Percentiles rank a stretch among this genome's conserved stretches.
Evolutionary conservation across 2,113 vertebrate genomes (phyloP).

Genomic region (Orycteropus afer): DNA sequence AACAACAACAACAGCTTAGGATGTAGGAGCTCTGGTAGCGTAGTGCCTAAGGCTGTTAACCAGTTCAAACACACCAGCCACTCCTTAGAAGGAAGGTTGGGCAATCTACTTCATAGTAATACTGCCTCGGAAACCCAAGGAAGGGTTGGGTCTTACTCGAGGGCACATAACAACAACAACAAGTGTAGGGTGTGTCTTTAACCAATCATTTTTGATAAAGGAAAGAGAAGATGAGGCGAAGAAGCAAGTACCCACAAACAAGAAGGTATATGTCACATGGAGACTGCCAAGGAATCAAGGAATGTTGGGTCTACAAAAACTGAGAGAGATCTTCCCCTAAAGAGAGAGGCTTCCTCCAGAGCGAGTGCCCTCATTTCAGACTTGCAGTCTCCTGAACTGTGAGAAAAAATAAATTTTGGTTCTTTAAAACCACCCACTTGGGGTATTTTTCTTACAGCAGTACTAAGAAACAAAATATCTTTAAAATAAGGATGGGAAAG

Average conservation of each 20-base stretch:
- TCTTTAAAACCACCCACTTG: background rate
- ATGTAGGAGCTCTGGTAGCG: too few species aligned
- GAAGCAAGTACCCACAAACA: background rate
- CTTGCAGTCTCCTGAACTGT: background rate
- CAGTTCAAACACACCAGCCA: too few species aligned
- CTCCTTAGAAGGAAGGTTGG: too few species aligned
- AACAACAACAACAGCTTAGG: too few species aligned
- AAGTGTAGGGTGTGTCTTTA: background rate
- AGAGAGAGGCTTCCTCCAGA: background rate
- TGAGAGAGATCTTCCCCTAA: background rate
- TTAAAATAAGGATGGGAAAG: slow-evolving; percentile 49
- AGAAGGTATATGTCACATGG: background rate
- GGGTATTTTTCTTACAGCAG: background rate
- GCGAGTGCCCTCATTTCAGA: background rate
- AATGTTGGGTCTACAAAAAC: background rate
- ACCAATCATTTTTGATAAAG: background rate
- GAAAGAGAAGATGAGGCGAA: background rate
- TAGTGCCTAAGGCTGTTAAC: too few species aligned
- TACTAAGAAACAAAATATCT: background rate
- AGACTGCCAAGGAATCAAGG: background rate
- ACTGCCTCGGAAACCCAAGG: too few species aligned
- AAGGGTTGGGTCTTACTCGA: too few species aligned
- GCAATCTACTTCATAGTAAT: too few species aligned
- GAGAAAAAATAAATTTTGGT: background rate
- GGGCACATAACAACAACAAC: too few species aligned